phyloP scores from a whole-genome alignment of 2,888 invertebrate species.

The Lasioglossum lativentre region DNA sequence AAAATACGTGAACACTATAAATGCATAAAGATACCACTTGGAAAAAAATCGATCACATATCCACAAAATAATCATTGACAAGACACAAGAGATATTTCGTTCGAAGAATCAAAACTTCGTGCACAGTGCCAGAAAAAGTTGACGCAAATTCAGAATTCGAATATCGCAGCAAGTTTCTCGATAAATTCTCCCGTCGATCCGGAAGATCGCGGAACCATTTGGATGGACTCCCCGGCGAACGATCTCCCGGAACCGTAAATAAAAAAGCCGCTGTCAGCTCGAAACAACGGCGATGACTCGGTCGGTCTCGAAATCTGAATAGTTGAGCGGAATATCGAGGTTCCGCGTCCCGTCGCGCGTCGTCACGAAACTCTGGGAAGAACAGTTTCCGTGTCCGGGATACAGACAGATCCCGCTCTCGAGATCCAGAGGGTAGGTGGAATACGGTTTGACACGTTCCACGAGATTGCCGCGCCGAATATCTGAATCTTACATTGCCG shows the following conservation, averaged over 20 bases:
- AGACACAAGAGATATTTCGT: too few species aligned
- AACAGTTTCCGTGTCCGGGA: constrained; percentile 18
- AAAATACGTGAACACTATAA: too few species aligned
- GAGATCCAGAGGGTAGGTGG: not conserved
- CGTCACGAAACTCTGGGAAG: constrained; percentile 26
- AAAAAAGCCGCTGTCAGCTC: not conserved
- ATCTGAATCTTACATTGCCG: constrained; percentile 4
- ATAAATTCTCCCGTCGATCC: not conserved
- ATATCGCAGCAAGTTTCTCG: not conserved
- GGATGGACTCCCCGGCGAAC: not conserved
- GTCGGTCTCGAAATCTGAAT: constrained; percentile 22
- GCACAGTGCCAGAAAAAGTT: too few species aligned
- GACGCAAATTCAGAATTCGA: too few species aligned
- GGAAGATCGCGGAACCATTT: not conserved
- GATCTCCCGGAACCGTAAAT: not conserved
- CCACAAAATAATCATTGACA: too few species aligned
- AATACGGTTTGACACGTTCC: constrained; percentile 40
- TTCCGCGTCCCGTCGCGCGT: not conserved
- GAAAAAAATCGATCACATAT: too few species aligned
- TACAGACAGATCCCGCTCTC: not conserved
- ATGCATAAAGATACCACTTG: too few species aligned
- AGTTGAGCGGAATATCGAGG: constrained; percentile 37
- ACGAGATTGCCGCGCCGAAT: constrained; percentile 34
- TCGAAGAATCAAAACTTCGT: too few species aligned
- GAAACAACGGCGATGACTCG: not conserved